Base-by-base conservation (phyloP, 2,888 invertebrate species). In the Caenorhabditis angaria region DNA sequence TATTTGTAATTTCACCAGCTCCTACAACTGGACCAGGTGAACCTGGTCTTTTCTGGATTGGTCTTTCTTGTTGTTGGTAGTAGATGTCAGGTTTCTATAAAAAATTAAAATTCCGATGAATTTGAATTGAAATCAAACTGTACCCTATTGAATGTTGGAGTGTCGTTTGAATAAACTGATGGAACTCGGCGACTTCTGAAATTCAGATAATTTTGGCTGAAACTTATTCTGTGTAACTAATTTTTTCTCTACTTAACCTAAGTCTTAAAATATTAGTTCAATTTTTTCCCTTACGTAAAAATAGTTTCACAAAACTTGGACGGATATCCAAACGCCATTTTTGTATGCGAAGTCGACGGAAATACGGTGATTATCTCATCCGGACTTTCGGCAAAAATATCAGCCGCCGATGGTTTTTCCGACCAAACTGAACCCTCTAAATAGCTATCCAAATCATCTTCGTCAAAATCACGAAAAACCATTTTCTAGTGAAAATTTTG, bases 1-100 rank as follows among this genome's bases (percentile, higher is more conserved):
- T 85, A 67, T 85, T 85, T 24, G 78, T 73, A 41, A 85, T 85
- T 54, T 85, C 83, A 22, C 85, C 84, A 8, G 78, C 77, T 10
- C 85, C 83, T 47, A 81, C 83, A 22, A 85, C 82, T 22, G 81
- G 79, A 29, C 75, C 80, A 14, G 81, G 81, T 22, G 83, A 77
- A 1, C 74, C 74, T 10, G 78, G 67, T 14, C 76, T 51, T 51
- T 51, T 51, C 25, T 24, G 25, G 51, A 22, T 22, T 22, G 22
- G 22, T 51, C 51, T 6, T 51, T 51, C 51, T 51, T 51, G 22
- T 22, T 24, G 24, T 18, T 50, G 50, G 22, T 20, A 50, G 22
- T 54, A 54, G 18, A 54, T 27, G 18, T 54, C 54, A 3, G 25
- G 28, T 54, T 27, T 54, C 51, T 51, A 51, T 4, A 51, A 51